These are phyloP conservation scores for Cetoscarus ocellatus DNA, from an alignment of 2,797 vertebrate genomes.

Conservation along the genomic window DNA sequence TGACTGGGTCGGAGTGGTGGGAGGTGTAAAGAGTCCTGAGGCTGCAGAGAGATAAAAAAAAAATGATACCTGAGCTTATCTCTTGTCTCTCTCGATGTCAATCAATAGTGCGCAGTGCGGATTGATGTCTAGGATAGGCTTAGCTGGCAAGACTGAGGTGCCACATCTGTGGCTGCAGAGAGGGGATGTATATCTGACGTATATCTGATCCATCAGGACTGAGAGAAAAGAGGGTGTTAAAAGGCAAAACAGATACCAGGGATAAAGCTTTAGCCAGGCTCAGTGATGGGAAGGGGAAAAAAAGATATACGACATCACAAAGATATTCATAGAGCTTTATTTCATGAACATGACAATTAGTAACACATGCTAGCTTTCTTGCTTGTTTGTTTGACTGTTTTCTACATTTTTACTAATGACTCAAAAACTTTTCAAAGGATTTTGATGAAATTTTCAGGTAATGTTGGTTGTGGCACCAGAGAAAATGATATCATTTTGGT, in stretches of 20 bases:
- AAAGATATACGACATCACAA: slow-evolving; percentile 7
- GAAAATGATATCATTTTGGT: too few species aligned
- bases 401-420: too few species aligned
- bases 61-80: slow-evolving; percentile 23
- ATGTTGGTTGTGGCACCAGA: too few species aligned
- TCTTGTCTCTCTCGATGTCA: slow-evolving; percentile 16
- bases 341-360: neutral
- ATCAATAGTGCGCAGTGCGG: slow-evolving; percentile 5
- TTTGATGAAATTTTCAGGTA: too few species aligned
- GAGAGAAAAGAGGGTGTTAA: slow-evolving; percentile 17
- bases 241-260: slow-evolving; percentile 33
- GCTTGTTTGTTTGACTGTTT: too few species aligned
- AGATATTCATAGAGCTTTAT: neutral
- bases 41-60: slow-evolving; percentile 75
- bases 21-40: slow-evolving; percentile 92
- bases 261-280: slow-evolving; percentile 18
- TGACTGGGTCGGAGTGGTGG: slow-evolving; percentile 92
- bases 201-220: slow-evolving; percentile 48
- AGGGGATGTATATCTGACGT: slow-evolving; percentile 50
- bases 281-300: slow-evolving; percentile 20
- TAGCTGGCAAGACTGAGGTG: slow-evolving; percentile 2
- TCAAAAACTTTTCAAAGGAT: too few species aligned
- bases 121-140: slow-evolving; percentile 17
- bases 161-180: slow-evolving; percentile 17
- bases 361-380: neutral